These are phyloP conservation scores for Eretmocerus hayati DNA, from an alignment of 2,888 invertebrate genomes.

Conservation along the genomic window DNA sequence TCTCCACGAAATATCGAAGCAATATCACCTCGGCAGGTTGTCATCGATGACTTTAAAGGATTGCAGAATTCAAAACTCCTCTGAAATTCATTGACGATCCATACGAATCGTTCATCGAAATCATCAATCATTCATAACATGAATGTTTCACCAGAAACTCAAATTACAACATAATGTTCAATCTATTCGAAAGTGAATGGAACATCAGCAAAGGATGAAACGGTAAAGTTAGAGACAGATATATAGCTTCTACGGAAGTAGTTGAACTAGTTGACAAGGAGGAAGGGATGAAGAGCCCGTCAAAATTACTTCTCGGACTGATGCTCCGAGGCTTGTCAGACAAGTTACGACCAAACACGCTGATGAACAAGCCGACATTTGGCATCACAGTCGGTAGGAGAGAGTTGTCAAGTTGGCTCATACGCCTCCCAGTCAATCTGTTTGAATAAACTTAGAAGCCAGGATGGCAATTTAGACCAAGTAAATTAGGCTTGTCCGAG, in stretches of 20 bases:
- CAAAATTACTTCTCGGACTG: slow-evolving; percentile 14
- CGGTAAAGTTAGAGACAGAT: background rate
- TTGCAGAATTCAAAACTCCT: too few relatives aligned
- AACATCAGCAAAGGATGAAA: too few relatives aligned
- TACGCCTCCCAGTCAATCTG: slow-evolving; percentile 8
- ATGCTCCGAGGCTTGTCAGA: slow-evolving; percentile 9
- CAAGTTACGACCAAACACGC: slow-evolving; percentile 16
- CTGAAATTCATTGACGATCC: too few relatives aligned
- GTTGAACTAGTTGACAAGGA: background rate
- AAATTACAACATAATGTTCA: too few relatives aligned
- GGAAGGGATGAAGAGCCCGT: slow-evolving; percentile 1
- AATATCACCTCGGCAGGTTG: too few relatives aligned
- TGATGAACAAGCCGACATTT: slow-evolving; percentile 7
- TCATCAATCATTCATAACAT: too few relatives aligned
- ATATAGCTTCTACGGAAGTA: too few relatives aligned
- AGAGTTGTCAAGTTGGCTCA: background rate
- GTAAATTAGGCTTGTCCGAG: background rate
- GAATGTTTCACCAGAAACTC: too few relatives aligned
- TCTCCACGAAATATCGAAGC: too few relatives aligned
- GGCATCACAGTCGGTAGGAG: background rate
- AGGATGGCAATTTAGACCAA: slow-evolving; percentile 4
- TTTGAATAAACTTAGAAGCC: slow-evolving; percentile 16
- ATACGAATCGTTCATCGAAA: too few relatives aligned
- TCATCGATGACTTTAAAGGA: too few relatives aligned
- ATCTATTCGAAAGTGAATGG: too few relatives aligned